phyloP scores from a whole-genome alignment of 1,140 invertebrate genomes.

The Drosophila lowei region DNA sequence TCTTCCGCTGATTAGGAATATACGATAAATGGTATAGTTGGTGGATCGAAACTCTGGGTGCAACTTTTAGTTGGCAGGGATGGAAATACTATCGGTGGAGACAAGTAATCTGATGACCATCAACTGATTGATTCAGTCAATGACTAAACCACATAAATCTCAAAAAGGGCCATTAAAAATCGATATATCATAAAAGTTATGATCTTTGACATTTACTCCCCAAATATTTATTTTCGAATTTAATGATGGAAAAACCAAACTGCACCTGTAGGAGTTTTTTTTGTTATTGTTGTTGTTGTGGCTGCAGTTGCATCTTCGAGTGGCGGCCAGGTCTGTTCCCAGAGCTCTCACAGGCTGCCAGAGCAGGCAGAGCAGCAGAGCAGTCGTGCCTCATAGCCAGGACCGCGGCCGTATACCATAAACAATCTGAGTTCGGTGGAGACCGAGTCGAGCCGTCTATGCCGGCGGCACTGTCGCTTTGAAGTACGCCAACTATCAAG shows the following conservation, averaged over 20 bases:
- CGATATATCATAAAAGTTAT: slow-evolving; percentile 11
- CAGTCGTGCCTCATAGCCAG: slow-evolving; percentile 50
- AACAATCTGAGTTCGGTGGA: slow-evolving; percentile 55
- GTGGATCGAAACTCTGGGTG: too few species aligned
- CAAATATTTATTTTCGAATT: slow-evolving; percentile 21
- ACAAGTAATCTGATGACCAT: not conserved
- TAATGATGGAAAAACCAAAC: slow-evolving; percentile 22
- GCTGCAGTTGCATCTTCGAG: slow-evolving; percentile 12
- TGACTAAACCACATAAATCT: slow-evolving; percentile 19
- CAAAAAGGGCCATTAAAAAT: not conserved
- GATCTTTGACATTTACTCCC: slow-evolving; percentile 30
- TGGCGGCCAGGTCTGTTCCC: slow-evolving; percentile 27
- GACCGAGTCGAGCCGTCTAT: slow-evolving; percentile 26
- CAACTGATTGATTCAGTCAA: slow-evolving; percentile 8
- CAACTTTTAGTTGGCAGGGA: too few species aligned
- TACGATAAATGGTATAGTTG: too few species aligned
- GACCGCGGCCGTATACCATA: slow-evolving; percentile 34
- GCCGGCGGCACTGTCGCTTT: slow-evolving; percentile 73
- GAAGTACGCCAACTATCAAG: slow-evolving; percentile 79
- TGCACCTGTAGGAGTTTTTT: slow-evolving; percentile 39
- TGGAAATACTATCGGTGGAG: too few species aligned
- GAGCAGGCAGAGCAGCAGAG: not conserved
- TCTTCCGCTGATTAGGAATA: too few species aligned
- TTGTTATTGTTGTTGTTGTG: slow-evolving; percentile 5
- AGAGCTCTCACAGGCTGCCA: slow-evolving; percentile 12